Evolutionary conservation across 2,797 vertebrate genomes (phyloP).

Genomic region (Pachyuromys duprasi): DNA sequence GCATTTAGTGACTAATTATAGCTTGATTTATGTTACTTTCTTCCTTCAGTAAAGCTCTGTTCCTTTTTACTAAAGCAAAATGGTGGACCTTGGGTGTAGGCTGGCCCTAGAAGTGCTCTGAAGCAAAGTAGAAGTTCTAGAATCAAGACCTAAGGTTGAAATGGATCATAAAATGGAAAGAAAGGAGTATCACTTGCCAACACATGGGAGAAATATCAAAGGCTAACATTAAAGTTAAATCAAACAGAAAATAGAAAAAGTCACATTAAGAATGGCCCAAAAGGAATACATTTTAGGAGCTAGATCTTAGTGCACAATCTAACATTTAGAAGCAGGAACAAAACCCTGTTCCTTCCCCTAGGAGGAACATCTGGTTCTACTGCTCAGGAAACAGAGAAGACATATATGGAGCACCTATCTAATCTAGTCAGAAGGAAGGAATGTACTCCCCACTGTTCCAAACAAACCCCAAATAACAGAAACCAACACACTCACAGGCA

Average conservation of each 20-base stretch:
- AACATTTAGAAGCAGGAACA: not conserved
- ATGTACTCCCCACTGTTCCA: not conserved
- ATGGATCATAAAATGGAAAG: not conserved
- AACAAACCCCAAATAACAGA: not conserved
- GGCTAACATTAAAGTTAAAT: not conserved
- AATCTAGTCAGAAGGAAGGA: not conserved
- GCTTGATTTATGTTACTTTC: conserved; percentile 3
- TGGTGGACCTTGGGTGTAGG: not conserved
- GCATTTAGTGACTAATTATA: not conserved
- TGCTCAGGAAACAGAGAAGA: not conserved
- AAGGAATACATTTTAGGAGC: not conserved
- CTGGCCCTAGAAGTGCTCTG: not conserved
- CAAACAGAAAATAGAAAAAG: not conserved
- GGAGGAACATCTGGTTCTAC: not conserved
- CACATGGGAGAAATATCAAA: no score
- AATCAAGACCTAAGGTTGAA: not conserved
- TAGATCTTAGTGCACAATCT: not conserved
- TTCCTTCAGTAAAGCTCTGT: not conserved
- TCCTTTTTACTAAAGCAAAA: not conserved
- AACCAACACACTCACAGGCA: not conserved
- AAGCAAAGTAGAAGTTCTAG: not conserved
- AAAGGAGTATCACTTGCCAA: not conserved
- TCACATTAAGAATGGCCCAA: not conserved
- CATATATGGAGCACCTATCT: not conserved
- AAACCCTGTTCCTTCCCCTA: not conserved